Evolutionary conservation across 2,888 invertebrate genomes (phyloP), one percentile per base, ranked within the genome.

Genomic region (Melinaea menophilus): DNA sequence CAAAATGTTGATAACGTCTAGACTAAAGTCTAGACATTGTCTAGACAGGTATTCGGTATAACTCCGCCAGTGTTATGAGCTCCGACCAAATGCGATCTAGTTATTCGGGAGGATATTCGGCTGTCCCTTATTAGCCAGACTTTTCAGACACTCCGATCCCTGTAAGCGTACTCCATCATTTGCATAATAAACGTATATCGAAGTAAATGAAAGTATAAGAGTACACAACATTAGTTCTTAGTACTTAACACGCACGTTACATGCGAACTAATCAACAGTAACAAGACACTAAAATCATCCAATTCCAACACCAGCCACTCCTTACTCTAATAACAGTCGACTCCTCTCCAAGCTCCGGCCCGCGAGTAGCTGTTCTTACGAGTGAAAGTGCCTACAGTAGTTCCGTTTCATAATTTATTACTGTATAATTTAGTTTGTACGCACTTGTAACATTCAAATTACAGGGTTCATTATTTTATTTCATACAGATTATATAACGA

Each of bases 11-110:
- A 84, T 84, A 79, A 77, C 77, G 90, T 89, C 89, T 90, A 88
- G 90, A 88, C 89, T 75, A 71, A 61, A 72, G 89, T 88, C 90
- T 89, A 89, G 90, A 90, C 90, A 59, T 33, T 64, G 90, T 90
- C 90, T 90, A 90, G 90, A 90, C 90, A 85, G 86, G 87, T 90
- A 88, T 88, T 86, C 79, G 81, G 83, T 83, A 75, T 80, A 81
- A 82, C 80, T 80, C 75, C 79, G 80, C 75, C 83, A 81, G 75
- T 81, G 80, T 75, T 77, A 86, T 82, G 81, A 83, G 82, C 76
- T 80, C 74, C 75, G 72, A 80, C 81, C 78, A 79, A 86, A 84
- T 81, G 74, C 75, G 75, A 75, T 78, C 72, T 71, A 72, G 74
- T 76, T 69, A 57, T 56, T 56, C 45, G 41, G 47, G 45, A 63